Conservation (phyloP, 2,888 invertebrate genomes). For the Pseudoips prasinana region DNA sequence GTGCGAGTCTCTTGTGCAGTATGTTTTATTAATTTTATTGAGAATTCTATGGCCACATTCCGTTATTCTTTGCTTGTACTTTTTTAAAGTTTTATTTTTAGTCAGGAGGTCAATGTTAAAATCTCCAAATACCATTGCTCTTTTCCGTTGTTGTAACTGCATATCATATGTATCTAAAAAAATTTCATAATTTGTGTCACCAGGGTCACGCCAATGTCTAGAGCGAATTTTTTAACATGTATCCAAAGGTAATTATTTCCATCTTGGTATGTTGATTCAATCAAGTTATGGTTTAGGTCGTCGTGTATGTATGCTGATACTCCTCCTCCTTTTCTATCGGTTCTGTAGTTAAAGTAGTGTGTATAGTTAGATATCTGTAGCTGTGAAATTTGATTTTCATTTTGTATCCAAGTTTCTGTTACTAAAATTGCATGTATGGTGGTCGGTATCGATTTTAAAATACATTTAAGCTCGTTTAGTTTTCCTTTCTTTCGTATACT, state of each 20-base stretch:
- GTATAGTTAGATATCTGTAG: slow-evolving; percentile 5
- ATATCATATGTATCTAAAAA: slow-evolving; percentile 1
- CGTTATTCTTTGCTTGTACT: background rate
- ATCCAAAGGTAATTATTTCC: slow-evolving; percentile 5
- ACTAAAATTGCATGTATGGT: slow-evolving; percentile 1
- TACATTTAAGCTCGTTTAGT: slow-evolving; percentile 3
- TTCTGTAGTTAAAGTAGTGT: slow-evolving; percentile 6
- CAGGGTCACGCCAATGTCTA: too few species aligned
- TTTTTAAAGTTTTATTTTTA: background rate
- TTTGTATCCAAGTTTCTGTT: slow-evolving; percentile 5
- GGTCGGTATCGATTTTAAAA: slow-evolving; percentile 1
- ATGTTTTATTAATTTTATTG: background rate
- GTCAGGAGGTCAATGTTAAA: slow-evolving; percentile 2
- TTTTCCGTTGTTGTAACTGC: background rate
- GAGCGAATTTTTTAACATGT: slow-evolving; percentile 3
- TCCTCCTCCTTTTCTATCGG: slow-evolving; percentile 3
- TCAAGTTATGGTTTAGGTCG: slow-evolving; percentile 1
- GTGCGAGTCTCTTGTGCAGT: background rate
- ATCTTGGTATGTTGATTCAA: slow-evolving; percentile 2
- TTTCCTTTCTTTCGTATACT: slow-evolving; percentile 2
- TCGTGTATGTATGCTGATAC: slow-evolving; percentile 5
- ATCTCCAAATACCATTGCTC: slow-evolving; percentile 3
- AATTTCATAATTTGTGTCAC: background rate
- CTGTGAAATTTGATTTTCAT: slow-evolving; percentile 1
- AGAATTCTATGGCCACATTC: background rate